Evolutionary conservation across 2,797 vertebrate genomes (phyloP), one percentile per base, ranked within the genome.

Genomic region (Paramormyrops hopkinsi): DNA sequence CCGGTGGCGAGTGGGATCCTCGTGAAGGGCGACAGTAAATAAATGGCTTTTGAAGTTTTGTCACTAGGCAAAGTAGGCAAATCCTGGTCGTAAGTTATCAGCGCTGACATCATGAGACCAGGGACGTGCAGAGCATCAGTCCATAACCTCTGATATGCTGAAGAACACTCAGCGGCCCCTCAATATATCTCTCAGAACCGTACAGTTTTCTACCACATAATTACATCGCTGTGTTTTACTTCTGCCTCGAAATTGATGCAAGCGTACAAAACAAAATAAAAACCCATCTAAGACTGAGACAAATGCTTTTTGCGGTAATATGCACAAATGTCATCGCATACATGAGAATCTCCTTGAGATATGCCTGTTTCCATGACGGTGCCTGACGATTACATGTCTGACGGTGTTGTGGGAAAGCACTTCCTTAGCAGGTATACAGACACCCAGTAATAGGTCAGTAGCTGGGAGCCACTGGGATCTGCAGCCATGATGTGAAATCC

Each of bases 31-130:
- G 37, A 12, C 33, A 73, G 76, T 25, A 48, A 51, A 46, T 54
- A 33, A 84, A 89, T 82, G 53, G 56, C 33, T 44, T 22, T 44
- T 19, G 51, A 50, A 87, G 76, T 84, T 85, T 29, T 29, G 25
- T 89, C 82, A 29, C 33, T 25, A 22, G 9, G 54, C 9, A 11
- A 46, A 83, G 76, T 25, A 89, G 89, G 76, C 82, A 46, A 89
- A 87, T 88, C 56, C 44, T 44, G 56, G 62, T 91, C 79, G 89
- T 56, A 86, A 86, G 88, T 41, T 79, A 76, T 59, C 69, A 79
- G 79, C 79, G 5, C 83, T 89, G 91, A 90, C 25, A 84, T 86
- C 79, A 82, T 84, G 76, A 86, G 54, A 87, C 22, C 87, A n/a
- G 41, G 87, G 85, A 50, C 88, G 59, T 62, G 86, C 5, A 14